These are phyloP conservation scores for Clanis bilineata DNA, from an alignment of 2,888 invertebrate species.

Conservation along the genomic window DNA sequence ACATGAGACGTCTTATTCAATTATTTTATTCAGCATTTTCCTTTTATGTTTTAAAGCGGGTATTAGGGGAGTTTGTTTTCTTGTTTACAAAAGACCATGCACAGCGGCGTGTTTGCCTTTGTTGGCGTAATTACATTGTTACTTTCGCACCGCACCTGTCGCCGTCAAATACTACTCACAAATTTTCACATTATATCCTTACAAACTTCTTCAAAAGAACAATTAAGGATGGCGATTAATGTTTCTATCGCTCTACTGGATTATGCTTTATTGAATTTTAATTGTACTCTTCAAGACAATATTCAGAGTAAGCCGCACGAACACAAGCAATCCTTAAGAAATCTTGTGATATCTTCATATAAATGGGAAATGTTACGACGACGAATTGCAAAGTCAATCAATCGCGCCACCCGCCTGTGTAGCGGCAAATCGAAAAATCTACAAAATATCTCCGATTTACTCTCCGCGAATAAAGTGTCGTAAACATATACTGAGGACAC, in stretches of 20 bases:
- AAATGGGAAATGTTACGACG: conserved; percentile 65
- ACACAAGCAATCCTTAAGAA: conserved; percentile 34
- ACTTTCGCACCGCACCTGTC: conserved; percentile 47
- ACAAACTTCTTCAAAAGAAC: conserved; percentile 3
- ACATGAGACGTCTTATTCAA: background rate
- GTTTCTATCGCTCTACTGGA: background rate
- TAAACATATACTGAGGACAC: conserved; percentile 11
- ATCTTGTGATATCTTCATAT: conserved; percentile 66
- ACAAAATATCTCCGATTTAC: conserved; percentile 59
- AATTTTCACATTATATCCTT: conserved; percentile 28
- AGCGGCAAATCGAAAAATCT: conserved; percentile 72
- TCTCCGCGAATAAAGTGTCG: conserved; percentile 15
- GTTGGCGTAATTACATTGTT: conserved; percentile 50
- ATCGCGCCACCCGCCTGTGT: conserved; percentile 62
- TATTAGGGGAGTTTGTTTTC: conserved; percentile 45
- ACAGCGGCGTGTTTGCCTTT: conserved; percentile 43
- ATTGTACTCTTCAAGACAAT: background rate
- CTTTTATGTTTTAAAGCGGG: conserved; percentile 31
- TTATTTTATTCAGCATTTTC: conserved; percentile 23
- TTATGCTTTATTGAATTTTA: background rate
- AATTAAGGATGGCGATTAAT: background rate
- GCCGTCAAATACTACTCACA: conserved; percentile 38
- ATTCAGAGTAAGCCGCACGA: background rate
- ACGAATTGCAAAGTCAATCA: conserved; percentile 64
- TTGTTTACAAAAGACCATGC: conserved; percentile 54